Base-by-base conservation (phyloP, 2,113 vertebrate genomes). In the Rissa tridactyla region DNA sequence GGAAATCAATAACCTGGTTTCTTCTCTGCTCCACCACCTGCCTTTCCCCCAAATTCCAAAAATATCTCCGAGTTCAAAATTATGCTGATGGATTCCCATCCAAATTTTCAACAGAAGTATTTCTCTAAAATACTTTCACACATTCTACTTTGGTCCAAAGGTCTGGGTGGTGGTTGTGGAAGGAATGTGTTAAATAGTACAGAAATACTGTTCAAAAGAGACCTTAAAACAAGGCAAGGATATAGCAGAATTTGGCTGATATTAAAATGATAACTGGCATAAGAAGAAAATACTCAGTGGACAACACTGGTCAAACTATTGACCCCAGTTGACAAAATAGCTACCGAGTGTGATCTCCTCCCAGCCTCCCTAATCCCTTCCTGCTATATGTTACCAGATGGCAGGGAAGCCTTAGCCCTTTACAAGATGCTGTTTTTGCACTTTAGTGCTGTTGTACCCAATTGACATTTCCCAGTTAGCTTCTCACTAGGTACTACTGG, bases 361-460 rank as follows among this genome's bases (percentile, higher is more conserved):
- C 38, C 66, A 21, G 23, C 4, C 36, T 55, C 29, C 49, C 29
- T n/a, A 47, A 79, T 68, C 29, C 42, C 32, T 58, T 52, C 29
- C 68, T 88, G 61, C 38, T 14, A 22, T 14, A 22, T 0, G 0
- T 51, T 52, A 17, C 13, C 42, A 34, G 0, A 0, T 2, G 5
- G 30, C 62, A 46, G 57, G 22, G 46, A 83, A 40, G 40, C 5
- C 46, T 42, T 3, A 66, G 65, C 42, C 8, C 42, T 81, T 77
- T 58, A 13, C 29, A 66, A 62, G 54, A 9, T 27, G 22, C 17
- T 66, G 1, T 15, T 26, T 46, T 64, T 76, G 51, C 44, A 54
- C 17, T 70, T 71, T 4, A 92, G 21, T 58, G 57, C 49, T 2
- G 2, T n/a, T n/a, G 15, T 6, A 29, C 17, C 36, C 72, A 73